A percentile compares a stretch with the other conserved stretches of the same genome.
These are phyloP conservation scores for Tachina grossa DNA, from an alignment of 2,888 invertebrate species.

Conservation along the genomic window DNA sequence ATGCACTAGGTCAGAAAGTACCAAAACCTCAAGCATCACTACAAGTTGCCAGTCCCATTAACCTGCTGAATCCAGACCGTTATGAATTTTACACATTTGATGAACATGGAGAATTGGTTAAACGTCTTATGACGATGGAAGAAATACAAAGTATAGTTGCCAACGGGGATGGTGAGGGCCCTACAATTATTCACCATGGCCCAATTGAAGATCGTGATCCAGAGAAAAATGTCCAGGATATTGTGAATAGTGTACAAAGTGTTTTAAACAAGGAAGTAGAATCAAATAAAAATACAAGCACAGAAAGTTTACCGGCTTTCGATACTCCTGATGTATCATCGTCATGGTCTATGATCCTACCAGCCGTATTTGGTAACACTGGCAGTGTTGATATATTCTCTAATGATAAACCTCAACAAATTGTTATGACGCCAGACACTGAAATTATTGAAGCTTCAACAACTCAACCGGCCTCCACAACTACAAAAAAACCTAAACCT, in stretches of 20 bases:
- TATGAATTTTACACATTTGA: constrained; percentile 95
- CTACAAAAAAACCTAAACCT: constrained; percentile 77
- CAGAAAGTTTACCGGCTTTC: constrained; percentile 82
- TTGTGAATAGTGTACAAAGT: constrained; percentile 92
- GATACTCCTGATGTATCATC: constrained; percentile 90
- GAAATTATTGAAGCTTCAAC: constrained; percentile 81
- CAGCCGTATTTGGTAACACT: constrained; percentile 90
- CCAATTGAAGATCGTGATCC: constrained; percentile 83
- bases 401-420: constrained; percentile 83
- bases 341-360: constrained; percentile 92
- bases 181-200: constrained; percentile 80
- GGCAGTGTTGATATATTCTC: constrained; percentile 85
- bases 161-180: constrained; percentile 88
- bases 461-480: constrained; percentile 69
- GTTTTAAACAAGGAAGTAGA: constrained; percentile 90
- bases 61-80: constrained; percentile 90
- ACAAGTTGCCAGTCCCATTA: constrained; percentile 90
- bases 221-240: constrained; percentile 89
- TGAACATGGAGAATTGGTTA: constrained; percentile 91
- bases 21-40: constrained; percentile 86
- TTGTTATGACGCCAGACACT: constrained; percentile 83
- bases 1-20: constrained; percentile 87
- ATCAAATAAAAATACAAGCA: constrained; percentile 84
- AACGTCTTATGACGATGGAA: constrained; percentile 91
- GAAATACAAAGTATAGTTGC: constrained; percentile 94